Evolutionary conservation across 2,888 invertebrate species (phyloP).

Genomic region (Branchinecta sandiegonensis): DNA sequence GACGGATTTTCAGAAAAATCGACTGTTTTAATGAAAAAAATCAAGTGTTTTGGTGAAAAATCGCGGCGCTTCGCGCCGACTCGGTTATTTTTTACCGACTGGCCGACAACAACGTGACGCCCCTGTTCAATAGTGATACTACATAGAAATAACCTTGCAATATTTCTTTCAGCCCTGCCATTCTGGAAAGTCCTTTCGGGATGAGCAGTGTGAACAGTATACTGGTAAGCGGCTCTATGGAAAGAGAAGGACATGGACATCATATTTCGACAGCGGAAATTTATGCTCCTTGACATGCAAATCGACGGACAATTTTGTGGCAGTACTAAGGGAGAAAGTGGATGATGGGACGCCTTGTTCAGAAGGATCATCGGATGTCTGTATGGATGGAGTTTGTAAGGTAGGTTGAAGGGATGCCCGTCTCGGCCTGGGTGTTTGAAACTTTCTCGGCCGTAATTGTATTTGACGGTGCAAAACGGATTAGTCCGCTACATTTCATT

Average conservation of each 20-base stretch:
- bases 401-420: background rate
- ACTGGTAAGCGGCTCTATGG: background rate
- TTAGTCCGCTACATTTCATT: too few species aligned
- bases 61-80: too few species aligned
- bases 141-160: too few species aligned
- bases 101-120: too few species aligned
- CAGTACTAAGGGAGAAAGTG: constrained; percentile 5
- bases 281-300: background rate
- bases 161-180: background rate
- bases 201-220: background rate
- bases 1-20: too few species aligned
- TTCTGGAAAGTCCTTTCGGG: background rate
- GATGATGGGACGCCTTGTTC: constrained; percentile 14
- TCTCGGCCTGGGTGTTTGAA: too few species aligned
- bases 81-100: too few species aligned
- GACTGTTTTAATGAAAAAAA: too few species aligned
- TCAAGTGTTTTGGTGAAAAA: too few species aligned
- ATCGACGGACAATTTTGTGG: constrained; percentile 1
- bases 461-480: too few species aligned
- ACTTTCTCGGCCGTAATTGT: too few species aligned
- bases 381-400: constrained; percentile 16
- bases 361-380: background rate
- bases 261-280: background rate
- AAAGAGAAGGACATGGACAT: background rate
- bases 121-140: too few species aligned